These are phyloP conservation scores for Mythimna loreyi DNA, from an alignment of 2,888 invertebrate species.

Conservation along the genomic window DNA sequence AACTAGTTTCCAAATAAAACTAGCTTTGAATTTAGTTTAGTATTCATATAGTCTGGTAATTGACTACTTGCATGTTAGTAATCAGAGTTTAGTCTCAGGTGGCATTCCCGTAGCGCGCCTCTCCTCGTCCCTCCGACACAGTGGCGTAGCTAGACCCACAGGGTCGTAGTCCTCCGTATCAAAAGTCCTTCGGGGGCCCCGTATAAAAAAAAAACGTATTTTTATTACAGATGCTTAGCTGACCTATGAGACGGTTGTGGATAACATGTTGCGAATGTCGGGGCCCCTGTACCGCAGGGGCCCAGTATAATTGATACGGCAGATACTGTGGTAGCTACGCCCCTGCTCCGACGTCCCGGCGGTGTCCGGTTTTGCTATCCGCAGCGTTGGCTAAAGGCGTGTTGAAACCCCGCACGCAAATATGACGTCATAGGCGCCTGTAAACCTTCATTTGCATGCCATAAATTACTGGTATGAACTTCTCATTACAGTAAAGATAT, in stretches of 20 bases:
- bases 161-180: too few species aligned
- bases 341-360: not conserved
- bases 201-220: too few species aligned
- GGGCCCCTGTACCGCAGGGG: too few species aligned
- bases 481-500: not conserved
- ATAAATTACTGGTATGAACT: not conserved
- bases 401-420: conserved; percentile 2
- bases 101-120: not conserved
- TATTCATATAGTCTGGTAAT: not conserved
- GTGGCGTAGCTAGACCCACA: too few species aligned
- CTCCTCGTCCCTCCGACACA: too few species aligned
- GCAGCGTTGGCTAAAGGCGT: not conserved
- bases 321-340: too few species aligned
- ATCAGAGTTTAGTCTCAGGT: conserved; percentile 1
- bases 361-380: not conserved
- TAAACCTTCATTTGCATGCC: not conserved
- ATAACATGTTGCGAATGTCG: too few species aligned
- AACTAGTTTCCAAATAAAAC: not conserved
- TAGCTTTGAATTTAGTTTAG: not conserved
- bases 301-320: too few species aligned
- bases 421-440: not conserved
- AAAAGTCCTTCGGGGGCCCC: too few species aligned
- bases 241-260: too few species aligned
- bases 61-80: not conserved
- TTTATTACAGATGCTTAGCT: too few species aligned